These are phyloP conservation scores for Dipodomys ordii DNA, from an alignment of 2,113 vertebrate species.

Conservation along the genomic window DNA sequence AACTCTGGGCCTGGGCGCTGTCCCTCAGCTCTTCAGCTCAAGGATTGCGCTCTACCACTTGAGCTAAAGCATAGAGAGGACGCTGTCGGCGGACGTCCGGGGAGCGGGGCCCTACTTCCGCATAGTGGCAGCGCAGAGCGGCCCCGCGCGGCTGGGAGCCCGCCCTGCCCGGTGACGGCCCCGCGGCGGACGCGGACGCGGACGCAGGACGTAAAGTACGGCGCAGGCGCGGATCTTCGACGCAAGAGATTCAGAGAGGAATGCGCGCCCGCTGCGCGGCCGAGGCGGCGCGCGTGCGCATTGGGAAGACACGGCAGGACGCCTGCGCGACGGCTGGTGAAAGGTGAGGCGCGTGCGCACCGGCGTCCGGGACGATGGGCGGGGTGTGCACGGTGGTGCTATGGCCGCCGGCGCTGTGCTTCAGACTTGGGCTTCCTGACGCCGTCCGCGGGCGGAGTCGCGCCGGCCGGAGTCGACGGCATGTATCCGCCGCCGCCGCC, in stretches of 20 bases:
- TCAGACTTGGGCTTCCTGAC: conserved; percentile 59
- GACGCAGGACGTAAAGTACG: not conserved
- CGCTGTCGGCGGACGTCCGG: not conserved
- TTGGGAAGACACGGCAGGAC: not conserved
- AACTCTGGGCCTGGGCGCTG: no score
- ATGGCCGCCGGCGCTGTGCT: not conserved
- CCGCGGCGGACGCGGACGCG: not conserved
- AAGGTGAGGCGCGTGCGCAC: not conserved
- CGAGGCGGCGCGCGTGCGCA: not conserved
- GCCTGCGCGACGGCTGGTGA: not conserved
- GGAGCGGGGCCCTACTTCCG: not conserved
- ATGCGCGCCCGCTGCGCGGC: fast-evolving
- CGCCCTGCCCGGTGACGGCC: no score
- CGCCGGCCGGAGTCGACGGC: not conserved
- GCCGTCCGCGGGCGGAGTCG: not conserved
- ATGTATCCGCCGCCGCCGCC: conserved; percentile 85
- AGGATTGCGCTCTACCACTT: no score
- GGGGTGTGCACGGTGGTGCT: not conserved
- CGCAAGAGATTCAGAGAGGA: no score
- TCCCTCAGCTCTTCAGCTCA: no score
- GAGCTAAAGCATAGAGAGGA: no score
- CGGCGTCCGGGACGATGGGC: not conserved
- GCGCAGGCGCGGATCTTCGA: not conserved
- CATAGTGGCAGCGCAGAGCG: no score
- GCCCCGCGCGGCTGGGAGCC: not conserved